phyloP scores from a whole-genome alignment of 2,797 vertebrate genomes.

The Morelia viridis region DNA sequence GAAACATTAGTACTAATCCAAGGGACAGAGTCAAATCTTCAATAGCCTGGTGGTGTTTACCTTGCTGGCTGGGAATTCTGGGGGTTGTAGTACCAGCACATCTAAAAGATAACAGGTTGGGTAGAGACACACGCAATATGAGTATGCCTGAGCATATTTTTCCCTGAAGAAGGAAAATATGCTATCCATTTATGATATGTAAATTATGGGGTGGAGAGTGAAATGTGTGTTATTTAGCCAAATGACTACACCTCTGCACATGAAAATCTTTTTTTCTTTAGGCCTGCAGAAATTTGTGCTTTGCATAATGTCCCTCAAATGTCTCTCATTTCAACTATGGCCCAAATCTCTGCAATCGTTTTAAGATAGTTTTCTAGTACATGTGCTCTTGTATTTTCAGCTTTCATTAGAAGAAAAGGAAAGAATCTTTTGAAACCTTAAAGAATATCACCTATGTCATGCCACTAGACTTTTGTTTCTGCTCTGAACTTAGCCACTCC shows the following conservation, averaged over 20 bases:
- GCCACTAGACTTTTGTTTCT: not conserved
- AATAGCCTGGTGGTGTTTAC: not conserved
- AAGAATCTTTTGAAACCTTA: not conserved
- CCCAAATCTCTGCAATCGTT: not conserved
- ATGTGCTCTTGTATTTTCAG: not conserved
- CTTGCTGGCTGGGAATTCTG: not conserved
- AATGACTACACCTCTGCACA: not conserved
- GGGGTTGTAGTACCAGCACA: not conserved
- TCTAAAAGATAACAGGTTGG: not conserved
- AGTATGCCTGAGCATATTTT: not conserved
- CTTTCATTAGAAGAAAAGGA: conserved; percentile 13
- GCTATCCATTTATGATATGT: not conserved
- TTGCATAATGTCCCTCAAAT: not conserved
- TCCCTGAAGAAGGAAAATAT: not conserved
- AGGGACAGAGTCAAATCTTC: too few species aligned
- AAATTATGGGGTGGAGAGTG: not conserved
- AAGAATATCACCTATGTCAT: not conserved
- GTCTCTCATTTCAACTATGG: not conserved
- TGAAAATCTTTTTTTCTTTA: not conserved
- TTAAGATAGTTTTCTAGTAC: not conserved
- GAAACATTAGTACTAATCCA: not conserved
- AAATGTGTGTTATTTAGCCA: not conserved
- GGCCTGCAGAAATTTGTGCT: not conserved
- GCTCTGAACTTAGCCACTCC: not conserved
- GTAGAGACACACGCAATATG: not conserved